phyloP scores from a whole-genome alignment of 2,113 vertebrate genomes.

The Catagonus wagneri region DNA sequence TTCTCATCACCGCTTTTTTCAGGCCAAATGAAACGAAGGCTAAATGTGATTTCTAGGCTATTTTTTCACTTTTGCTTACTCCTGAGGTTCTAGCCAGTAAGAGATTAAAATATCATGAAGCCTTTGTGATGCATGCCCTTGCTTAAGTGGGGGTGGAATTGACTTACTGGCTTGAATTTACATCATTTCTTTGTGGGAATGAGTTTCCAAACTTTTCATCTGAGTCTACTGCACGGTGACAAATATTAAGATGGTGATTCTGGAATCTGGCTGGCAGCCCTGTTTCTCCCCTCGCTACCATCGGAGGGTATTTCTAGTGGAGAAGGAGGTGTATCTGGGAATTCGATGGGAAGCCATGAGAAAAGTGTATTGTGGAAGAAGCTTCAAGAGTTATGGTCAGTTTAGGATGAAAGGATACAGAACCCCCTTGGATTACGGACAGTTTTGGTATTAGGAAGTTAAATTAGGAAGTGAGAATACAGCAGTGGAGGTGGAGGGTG shows the following conservation, averaged over 20 bases:
- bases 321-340: not conserved
- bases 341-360: not conserved
- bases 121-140: not conserved
- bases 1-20: not conserved
- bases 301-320: not conserved
- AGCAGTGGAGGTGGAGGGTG: not conserved
- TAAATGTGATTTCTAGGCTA: conserved; percentile 24
- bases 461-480: not conserved
- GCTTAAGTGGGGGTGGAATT: not conserved
- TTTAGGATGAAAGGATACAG: conserved; percentile 4
- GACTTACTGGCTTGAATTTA: not conserved
- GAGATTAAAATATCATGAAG: not conserved
- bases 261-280: not conserved
- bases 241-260: not conserved
- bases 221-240: not conserved
- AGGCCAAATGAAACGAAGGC: not conserved
- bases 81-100: not conserved
- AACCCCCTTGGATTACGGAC: not conserved
- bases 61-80: conserved; percentile 49
- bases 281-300: not conserved
- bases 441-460: not conserved
- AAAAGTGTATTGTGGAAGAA: not conserved
- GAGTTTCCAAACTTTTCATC: not conserved
- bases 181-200: not conserved
- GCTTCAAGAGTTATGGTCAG: not conserved